Evolutionary conservation across 2,888 invertebrate genomes (phyloP).

Genomic region (Clanis bilineata): DNA sequence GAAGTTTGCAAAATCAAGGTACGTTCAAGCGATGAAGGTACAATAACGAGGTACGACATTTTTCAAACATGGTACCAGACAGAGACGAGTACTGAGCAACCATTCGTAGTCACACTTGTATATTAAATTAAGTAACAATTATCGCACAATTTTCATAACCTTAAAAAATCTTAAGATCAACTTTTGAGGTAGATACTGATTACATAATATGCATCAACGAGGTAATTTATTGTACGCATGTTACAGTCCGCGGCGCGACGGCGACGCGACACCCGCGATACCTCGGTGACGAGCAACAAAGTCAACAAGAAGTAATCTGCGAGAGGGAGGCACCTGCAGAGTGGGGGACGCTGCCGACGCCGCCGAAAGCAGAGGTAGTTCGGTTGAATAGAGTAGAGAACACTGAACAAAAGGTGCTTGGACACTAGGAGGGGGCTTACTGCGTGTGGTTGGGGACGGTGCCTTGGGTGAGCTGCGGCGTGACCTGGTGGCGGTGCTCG

Average conservation of each 20-base stretch:
- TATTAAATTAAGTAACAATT: slow-evolving; percentile 79
- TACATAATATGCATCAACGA: slow-evolving; percentile 78
- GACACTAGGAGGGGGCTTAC: slow-evolving; percentile 68
- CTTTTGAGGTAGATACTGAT: slow-evolving; percentile 78
- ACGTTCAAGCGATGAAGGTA: slow-evolving; percentile 57
- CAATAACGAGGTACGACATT: slow-evolving; percentile 59
- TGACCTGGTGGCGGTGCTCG: slow-evolving; percentile 91
- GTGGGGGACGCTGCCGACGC: slow-evolving; percentile 46
- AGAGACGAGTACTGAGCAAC: slow-evolving; percentile 71
- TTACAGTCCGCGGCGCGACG: slow-evolving; percentile 47
- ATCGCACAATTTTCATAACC: slow-evolving; percentile 73
- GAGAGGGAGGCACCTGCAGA: slow-evolving; percentile 17
- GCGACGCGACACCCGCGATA: slow-evolving; percentile 33
- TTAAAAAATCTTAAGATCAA: slow-evolving; percentile 80
- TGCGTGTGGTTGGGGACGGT: slow-evolving; percentile 85
- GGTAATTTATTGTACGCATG: slow-evolving; percentile 73
- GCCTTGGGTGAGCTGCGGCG: slow-evolving; percentile 83
- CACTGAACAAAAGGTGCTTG: slow-evolving; percentile 36
- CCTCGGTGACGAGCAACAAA: slow-evolving; percentile 32
- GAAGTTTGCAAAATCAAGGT: slow-evolving; percentile 58
- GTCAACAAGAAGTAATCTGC: slow-evolving; percentile 23
- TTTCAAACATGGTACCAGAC: slow-evolving; percentile 65
- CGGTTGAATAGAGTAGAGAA: slow-evolving; percentile 53
- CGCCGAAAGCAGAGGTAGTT: slow-evolving; percentile 68
- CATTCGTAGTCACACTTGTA: slow-evolving; percentile 71